Base-by-base conservation (phyloP, 2,113 vertebrate species). In the Psilopsiagon aurifrons region DNA sequence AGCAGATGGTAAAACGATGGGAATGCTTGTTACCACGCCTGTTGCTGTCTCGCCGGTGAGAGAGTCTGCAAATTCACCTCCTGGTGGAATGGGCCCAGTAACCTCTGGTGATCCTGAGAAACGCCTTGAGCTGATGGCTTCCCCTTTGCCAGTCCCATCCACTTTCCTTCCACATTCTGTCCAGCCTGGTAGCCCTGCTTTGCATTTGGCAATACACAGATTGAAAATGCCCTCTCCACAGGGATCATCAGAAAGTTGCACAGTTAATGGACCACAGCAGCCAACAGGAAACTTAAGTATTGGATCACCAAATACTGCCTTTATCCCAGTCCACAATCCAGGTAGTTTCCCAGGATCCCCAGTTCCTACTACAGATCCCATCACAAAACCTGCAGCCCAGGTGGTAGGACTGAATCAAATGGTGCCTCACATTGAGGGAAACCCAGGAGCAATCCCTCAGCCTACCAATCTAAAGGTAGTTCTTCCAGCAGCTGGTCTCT, bases 171-270 rank as follows among this genome's bases (percentile, higher is more conserved):
- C 98, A 2, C 98, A 98, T 23, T 96, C 97, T 55, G 96, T 97
- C 54, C 97, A 98, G 77, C 89, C 98, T 79, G 95, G 97, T 49
- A 96, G 96, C 79, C 97, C 98, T 13, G 98, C 97, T 74, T 90
- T 98, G 94, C 99, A 98, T 88, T 98, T 99, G 12, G 96, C 98
- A 67, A 97, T 99, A 71, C 99, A 98, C 33, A 98, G 99, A 79
- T 98, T 99, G 75, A 99, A 99, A 96, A 97, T 98, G 31, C 91
- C 97, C 8, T 92, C 98, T 44, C 78, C 97, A 0, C 98, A 98
- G 95, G 98, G 98, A 24, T 94, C 97, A 5, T 94, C 98, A 1
- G 98, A 98, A 95, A 96, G 95, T 81, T 98, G 97, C 95, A 94
- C 66, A 47, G 93, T 96, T 81, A 94, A 93, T 10, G 85, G 97